phyloP scores from a whole-genome alignment of 2,797 vertebrate species.

The Picus viridis region DNA sequence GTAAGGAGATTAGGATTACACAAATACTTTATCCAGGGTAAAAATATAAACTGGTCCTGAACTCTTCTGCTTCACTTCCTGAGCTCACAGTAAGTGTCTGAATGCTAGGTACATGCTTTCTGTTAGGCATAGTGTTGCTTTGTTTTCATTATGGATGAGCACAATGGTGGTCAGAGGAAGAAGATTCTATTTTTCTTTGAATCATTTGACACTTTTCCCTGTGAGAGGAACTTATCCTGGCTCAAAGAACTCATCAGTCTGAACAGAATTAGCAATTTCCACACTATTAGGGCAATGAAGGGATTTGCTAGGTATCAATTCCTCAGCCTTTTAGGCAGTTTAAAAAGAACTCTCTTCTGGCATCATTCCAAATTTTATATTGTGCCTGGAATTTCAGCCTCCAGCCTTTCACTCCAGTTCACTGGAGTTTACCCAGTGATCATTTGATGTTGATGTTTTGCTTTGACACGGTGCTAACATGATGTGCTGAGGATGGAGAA shows the following conservation, averaged over 20 bases:
- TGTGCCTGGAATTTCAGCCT: constrained; percentile 66
- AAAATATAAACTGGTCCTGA: not conserved
- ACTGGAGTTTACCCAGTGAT: constrained; percentile 56
- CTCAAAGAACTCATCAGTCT: constrained; percentile 61
- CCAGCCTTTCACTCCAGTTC: constrained; percentile 61
- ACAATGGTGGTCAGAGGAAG: constrained; percentile 19
- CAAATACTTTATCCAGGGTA: not conserved
- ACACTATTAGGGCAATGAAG: constrained; percentile 41
- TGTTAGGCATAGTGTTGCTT: not conserved
- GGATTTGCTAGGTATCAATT: constrained; percentile 57
- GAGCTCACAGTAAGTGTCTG: not conserved
- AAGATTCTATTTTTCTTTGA: constrained; percentile 53
- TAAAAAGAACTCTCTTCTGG: constrained; percentile 44
- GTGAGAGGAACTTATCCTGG: constrained; percentile 55
- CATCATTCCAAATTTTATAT: constrained; percentile 31
- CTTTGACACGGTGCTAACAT: constrained; percentile 75
- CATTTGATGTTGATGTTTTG: constrained; percentile 71
- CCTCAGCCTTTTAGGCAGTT: constrained; percentile 38
- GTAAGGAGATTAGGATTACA: not conserved
- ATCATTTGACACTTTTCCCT: constrained; percentile 45
- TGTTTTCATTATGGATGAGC: constrained; percentile 48
- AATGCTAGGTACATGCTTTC: not conserved
- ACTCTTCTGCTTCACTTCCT: not conserved
- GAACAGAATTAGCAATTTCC: constrained; percentile 52
- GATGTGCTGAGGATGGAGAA: constrained; percentile 73